These are phyloP conservation scores for Orius insidiosus DNA, from an alignment of 1,140 invertebrate species.

Conservation along the genomic window DNA sequence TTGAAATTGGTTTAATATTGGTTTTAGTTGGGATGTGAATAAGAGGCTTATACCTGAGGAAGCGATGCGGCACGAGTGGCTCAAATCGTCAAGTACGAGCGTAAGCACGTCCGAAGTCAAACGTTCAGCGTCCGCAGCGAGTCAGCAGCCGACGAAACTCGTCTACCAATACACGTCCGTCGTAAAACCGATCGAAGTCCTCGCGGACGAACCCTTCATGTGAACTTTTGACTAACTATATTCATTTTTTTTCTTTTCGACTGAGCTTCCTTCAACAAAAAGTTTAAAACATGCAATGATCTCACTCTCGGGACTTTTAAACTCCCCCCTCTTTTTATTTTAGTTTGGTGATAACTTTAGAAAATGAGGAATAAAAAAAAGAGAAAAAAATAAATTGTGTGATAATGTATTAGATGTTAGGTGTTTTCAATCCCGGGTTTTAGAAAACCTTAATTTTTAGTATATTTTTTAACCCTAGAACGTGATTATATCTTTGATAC, in stretches of 20 bases:
- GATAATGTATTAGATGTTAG: conserved; percentile 7
- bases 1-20: too few species aligned
- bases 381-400: conserved; percentile 2
- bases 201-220: conserved; percentile 43
- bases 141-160: conserved; percentile 2
- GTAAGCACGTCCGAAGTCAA: conserved; percentile 7
- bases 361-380: background rate
- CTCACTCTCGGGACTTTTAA: background rate
- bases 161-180: conserved; percentile 1
- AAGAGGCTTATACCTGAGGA: conserved; percentile 84
- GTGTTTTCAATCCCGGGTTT: conserved; percentile 2
- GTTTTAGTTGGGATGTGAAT: conserved; percentile 88
- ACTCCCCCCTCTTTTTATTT: conserved; percentile 1
- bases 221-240: conserved; percentile 28
- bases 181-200: conserved; percentile 28
- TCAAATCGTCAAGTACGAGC: conserved; percentile 26
- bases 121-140: conserved; percentile 12
- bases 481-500: conserved; percentile 3
- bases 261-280: conserved; percentile 6
- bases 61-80: conserved; percentile 59
- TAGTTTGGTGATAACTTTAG: conserved; percentile 2
- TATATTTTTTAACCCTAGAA: conserved; percentile 1
- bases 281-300: background rate
- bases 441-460: conserved; percentile 2
- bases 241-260: conserved; percentile 2